phyloP scores from a whole-genome alignment of 2,113 vertebrate species.

The Sporophila hypoxantha region DNA sequence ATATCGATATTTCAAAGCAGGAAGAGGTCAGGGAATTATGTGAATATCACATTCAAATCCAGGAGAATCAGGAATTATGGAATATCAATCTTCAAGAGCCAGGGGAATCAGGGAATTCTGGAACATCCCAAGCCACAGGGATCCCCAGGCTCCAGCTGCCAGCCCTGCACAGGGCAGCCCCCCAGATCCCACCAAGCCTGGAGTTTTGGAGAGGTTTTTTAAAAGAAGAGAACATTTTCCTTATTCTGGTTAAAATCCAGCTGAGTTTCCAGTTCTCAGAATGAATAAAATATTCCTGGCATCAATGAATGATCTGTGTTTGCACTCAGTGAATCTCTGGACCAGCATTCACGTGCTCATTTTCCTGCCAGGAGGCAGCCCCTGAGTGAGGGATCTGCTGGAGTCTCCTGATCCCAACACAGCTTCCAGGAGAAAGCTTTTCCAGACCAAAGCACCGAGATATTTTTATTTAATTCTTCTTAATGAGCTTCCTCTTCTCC shows the following conservation, averaged over 20 bases:
- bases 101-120: accelerated
- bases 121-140: not conserved
- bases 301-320: not conserved
- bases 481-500: not conserved
- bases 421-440: not conserved
- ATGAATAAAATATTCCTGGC: not conserved
- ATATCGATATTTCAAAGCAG: no score
- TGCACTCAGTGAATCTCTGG: not conserved
- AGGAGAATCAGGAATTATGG: no score
- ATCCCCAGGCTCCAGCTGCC: accelerated
- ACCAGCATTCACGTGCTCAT: not conserved
- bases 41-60: no score
- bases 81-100: no score
- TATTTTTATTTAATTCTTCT: not conserved
- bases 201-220: not conserved
- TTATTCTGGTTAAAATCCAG: not conserved
- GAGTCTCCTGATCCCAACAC: not conserved
- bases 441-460: not conserved
- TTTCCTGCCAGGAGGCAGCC: not conserved
- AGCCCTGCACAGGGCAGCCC: not conserved
- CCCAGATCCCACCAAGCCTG: not conserved
- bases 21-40: no score
- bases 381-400: not conserved
- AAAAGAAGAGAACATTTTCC: not conserved
- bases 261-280: not conserved